Base-by-base conservation (phyloP, 2,888 invertebrate species). In the Gari tellinella region DNA sequence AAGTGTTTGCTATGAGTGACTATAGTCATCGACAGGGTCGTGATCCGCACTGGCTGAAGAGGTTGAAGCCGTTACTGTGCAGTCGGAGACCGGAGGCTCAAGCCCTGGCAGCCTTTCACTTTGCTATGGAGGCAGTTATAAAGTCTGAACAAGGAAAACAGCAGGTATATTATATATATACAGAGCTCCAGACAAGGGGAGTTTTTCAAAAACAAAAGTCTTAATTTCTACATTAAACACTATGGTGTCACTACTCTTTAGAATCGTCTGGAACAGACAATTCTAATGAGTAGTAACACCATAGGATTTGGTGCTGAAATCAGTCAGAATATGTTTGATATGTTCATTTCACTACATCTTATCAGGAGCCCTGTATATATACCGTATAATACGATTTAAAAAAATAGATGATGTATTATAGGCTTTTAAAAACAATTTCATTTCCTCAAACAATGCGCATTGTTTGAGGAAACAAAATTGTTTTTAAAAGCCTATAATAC, bases 51-150 rank as follows among this genome's bases (percentile, higher is more conserved):
- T 99, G 99, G 99, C 93, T 99, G 62, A 95, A 96, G 92, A 94
- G 97, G 85, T 93, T 99, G 81, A 97, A 99, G 7, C 99, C 99
- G 0, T 97, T 99, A 19, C 93, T 99, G 63, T 96, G 96, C 91
- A 99, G 99, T 52, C 97, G 98, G 90, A 94, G 98, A 74, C 97
- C 98, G 90, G 99, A 99, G 92, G 99, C 99, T 0, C 94, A 98
- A 88, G 98, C 97, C 90, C 93, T 99, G 85, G 99, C 99, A 1
- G 98, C 99, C 40, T 99, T 99, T 92, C 99, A 99, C 91, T 94
- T 99, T 92, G 98, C 98, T 90, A 98, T 99, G 98, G 99, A 99
- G 93, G 99, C 99, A 5, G 97, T 97, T 37, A 99, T 99, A 62
- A 99, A 99, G 92, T 96, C 97, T 86, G 91, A 91, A 52, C 91